Evolutionary conservation across 2,888 invertebrate species (phyloP).

Genomic region (Aleiodes alternator): DNA sequence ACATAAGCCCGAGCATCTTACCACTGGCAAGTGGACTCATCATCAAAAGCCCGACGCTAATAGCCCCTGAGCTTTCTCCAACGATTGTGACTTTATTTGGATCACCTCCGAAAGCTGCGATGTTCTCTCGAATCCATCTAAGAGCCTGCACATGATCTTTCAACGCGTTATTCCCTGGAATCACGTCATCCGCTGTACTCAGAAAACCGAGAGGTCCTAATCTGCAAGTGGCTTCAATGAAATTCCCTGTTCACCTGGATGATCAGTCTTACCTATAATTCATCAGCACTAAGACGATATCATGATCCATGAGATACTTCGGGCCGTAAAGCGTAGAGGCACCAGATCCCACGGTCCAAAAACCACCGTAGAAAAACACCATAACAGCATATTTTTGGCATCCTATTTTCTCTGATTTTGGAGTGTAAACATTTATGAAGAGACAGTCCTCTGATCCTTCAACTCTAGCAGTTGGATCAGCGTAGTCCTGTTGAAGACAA

Average conservation of each 20-base stretch:
- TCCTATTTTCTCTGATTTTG: slow-evolving; percentile 76
- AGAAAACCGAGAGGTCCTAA: slow-evolving; percentile 22
- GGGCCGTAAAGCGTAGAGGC: slow-evolving; percentile 79
- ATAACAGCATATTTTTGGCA: slow-evolving; percentile 78
- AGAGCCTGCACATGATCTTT: slow-evolving; percentile 24
- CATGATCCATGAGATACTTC: slow-evolving; percentile 80
- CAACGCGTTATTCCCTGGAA: slow-evolving; percentile 10
- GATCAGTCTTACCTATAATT: slow-evolving; percentile 6
- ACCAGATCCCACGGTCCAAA: not conserved
- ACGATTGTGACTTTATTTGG: slow-evolving; percentile 9
- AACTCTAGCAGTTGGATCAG: slow-evolving; percentile 78
- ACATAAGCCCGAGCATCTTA: slow-evolving; percentile 59
- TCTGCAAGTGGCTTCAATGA: not conserved
- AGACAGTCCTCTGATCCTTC: slow-evolving; percentile 87
- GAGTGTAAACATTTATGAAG: slow-evolving; percentile 82
- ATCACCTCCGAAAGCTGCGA: slow-evolving; percentile 25
- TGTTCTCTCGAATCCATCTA: slow-evolving; percentile 20
- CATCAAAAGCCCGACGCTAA: slow-evolving; percentile 83
- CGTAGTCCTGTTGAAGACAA: slow-evolving; percentile 85
- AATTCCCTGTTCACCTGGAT: not conserved
- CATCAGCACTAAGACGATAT: slow-evolving; percentile 80
- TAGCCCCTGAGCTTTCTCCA: slow-evolving; percentile 79
- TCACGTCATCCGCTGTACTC: slow-evolving; percentile 11
- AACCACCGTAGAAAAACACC: slow-evolving; percentile 15
- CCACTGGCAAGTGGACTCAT: slow-evolving; percentile 79